Evolutionary conservation across 2,797 vertebrate species (phyloP).

Genomic region (Pangasius larnaudii): DNA sequence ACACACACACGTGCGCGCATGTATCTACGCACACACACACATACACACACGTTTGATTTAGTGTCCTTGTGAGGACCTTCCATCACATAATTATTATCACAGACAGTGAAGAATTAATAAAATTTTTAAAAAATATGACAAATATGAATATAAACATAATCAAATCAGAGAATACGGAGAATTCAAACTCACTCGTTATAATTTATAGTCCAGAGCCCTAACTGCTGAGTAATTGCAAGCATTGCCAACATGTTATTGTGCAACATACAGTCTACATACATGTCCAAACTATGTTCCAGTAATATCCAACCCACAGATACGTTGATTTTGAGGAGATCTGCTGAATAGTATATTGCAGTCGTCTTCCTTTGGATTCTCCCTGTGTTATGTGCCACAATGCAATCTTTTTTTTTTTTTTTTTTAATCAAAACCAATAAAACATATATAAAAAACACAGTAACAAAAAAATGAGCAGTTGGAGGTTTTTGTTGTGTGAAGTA

Average conservation of each 20-base stretch:
- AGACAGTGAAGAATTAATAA: background rate
- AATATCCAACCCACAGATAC: background rate
- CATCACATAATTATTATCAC: background rate
- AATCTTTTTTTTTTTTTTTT: constrained; percentile 4
- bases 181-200: background rate
- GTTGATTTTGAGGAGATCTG: background rate
- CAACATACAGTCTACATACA: background rate
- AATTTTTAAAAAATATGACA: background rate
- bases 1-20: background rate
- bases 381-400: background rate
- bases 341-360: background rate
- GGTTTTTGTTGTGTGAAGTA: constrained; percentile 13
- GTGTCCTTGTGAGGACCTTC: background rate
- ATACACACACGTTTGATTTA: background rate
- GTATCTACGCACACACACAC: too few species aligned
- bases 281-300: background rate
- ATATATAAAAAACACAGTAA: background rate
- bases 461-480: background rate
- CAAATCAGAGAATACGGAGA: background rate
- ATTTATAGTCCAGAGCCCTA: background rate
- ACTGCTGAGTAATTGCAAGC: background rate
- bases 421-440: constrained; percentile 9
- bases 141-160: background rate
- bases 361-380: background rate
- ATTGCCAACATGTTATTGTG: background rate